phyloP scores from a whole-genome alignment of 2,797 vertebrate species.

The Gastrophryne carolinensis region DNA sequence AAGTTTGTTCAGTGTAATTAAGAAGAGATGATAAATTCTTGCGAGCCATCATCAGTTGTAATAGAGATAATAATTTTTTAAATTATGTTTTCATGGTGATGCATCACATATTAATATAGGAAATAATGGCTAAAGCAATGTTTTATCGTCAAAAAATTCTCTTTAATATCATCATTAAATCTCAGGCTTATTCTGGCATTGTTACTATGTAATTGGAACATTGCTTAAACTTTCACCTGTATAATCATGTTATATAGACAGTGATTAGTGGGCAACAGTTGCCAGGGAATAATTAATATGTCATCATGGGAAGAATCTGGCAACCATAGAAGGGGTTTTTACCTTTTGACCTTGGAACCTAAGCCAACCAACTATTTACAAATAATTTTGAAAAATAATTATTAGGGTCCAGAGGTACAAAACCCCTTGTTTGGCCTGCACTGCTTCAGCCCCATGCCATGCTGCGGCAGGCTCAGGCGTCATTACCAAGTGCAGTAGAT shows the following conservation, averaged over 20 bases:
- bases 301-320: no score
- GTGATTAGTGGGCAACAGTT: no score
- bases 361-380: no score
- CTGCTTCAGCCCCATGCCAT: no score
- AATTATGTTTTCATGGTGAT: slow-evolving; percentile 25
- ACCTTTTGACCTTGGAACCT: no score
- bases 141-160: not conserved
- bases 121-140: not conserved
- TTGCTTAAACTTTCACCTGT: not conserved
- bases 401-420: no score
- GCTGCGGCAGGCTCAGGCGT: no score
- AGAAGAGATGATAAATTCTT: slow-evolving; percentile 20
- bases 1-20: slow-evolving; percentile 30
- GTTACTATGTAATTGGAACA: not conserved
- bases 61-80: slow-evolving; percentile 30
- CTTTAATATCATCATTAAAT: not conserved
- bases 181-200: not conserved
- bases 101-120: not conserved
- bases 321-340: no score
- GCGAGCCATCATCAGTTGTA: slow-evolving; percentile 13
- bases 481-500: no score
- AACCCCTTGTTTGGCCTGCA: no score
- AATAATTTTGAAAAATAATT: no score
- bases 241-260: not conserved
- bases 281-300: no score